These are phyloP conservation scores for Sebastes matsubarae DNA, from an alignment of 2,797 vertebrate species.

Conservation along the genomic window DNA sequence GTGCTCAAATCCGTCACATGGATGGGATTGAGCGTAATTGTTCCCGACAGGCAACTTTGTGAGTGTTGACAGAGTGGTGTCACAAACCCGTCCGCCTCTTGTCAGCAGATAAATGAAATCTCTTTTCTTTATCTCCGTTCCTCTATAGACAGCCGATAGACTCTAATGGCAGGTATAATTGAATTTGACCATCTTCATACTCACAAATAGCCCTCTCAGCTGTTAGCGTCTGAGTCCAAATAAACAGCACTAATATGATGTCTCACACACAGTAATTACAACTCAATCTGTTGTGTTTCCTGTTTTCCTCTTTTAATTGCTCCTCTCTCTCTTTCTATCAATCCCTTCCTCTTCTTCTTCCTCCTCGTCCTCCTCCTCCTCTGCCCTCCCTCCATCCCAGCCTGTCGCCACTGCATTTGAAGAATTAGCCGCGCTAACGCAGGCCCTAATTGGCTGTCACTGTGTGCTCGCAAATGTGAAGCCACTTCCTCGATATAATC, in stretches of 20 bases:
- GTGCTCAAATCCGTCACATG: slow-evolving; percentile 1
- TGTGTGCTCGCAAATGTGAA: slow-evolving; percentile 68
- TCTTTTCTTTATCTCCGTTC: slow-evolving; percentile 19
- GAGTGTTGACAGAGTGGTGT: slow-evolving; percentile 34
- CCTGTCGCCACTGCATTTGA: slow-evolving; percentile 68
- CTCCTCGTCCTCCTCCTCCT: background rate
- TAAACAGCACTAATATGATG: slow-evolving; percentile 72
- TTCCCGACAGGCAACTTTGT: slow-evolving; percentile 7
- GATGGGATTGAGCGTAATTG: background rate
- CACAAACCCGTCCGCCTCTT: slow-evolving; percentile 10
- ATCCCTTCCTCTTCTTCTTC: slow-evolving; percentile 13
- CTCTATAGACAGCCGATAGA: slow-evolving; percentile 39
- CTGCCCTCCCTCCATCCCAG: slow-evolving; percentile 44
- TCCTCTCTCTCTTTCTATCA: slow-evolving; percentile 49
- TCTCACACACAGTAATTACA: slow-evolving; percentile 73
- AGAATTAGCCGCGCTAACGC: slow-evolving; percentile 76
- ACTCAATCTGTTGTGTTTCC: slow-evolving; percentile 66
- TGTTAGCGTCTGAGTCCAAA: slow-evolving; percentile 56
- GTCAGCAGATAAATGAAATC: slow-evolving; percentile 28
- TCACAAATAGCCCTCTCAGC: slow-evolving; percentile 38
- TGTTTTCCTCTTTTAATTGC: slow-evolving; percentile 75
- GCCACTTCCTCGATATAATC: slow-evolving; percentile 80
- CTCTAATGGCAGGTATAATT: slow-evolving; percentile 68
- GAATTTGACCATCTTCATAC: slow-evolving; percentile 67
- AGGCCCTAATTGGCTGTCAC: slow-evolving; percentile 84